These are phyloP conservation scores for Monodelphis domestica DNA, from an alignment of 2,797 vertebrate species.

Conservation along the genomic window DNA sequence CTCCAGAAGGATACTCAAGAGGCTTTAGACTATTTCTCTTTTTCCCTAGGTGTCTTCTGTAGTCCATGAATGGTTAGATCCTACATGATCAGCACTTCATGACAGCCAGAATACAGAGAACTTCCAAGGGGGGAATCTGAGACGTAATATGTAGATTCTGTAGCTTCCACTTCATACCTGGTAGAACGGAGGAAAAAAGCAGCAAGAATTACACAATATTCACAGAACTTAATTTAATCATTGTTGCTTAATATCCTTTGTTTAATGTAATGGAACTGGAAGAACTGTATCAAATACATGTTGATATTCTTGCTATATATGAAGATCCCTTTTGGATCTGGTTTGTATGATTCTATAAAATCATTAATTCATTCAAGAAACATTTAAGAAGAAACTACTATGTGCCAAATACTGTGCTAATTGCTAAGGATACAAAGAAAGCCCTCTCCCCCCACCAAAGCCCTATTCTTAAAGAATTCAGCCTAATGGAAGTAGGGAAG, in stretches of 20 bases:
- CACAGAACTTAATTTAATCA: background rate
- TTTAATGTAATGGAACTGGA: background rate
- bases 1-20: background rate
- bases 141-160: background rate
- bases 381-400: background rate
- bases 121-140: background rate
- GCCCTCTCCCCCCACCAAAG: background rate
- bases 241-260: background rate
- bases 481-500: background rate
- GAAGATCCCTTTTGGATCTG: background rate
- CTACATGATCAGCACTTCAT: background rate
- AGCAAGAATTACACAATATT: background rate
- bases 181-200: background rate
- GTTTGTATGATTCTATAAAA: background rate
- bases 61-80: background rate
- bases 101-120: background rate
- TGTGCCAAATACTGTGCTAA: background rate
- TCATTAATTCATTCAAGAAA: background rate
- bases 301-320: background rate
- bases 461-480: background rate
- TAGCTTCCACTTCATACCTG: background rate
- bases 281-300: background rate
- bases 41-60: background rate
- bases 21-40: background rate
- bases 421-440: background rate